Evolutionary conservation across 2,797 vertebrate genomes (phyloP).

Genomic region (Amniataba percoides): DNA sequence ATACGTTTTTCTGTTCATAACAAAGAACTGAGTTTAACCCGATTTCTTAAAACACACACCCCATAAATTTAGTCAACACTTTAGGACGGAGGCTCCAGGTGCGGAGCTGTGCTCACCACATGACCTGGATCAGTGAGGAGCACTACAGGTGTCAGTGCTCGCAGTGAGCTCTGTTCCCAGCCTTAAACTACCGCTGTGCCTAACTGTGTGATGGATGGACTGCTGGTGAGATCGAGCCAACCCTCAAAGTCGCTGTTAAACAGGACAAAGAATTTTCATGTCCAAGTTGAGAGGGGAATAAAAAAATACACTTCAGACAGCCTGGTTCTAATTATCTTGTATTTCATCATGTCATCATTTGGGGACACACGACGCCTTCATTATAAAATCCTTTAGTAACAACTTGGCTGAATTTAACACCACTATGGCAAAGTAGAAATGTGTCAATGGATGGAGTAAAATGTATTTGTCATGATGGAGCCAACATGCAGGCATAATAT

Average conservation of each 20-base stretch:
- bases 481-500: background rate
- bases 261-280: background rate
- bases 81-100: background rate
- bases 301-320: background rate
- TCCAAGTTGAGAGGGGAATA: background rate
- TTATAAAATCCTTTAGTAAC: background rate
- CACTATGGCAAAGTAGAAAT: background rate
- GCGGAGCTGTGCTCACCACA: background rate
- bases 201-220: slow-evolving; percentile 9
- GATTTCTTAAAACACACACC: background rate
- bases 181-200: background rate
- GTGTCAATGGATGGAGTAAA: background rate
- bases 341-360: background rate
- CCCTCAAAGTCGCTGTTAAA: background rate
- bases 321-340: background rate
- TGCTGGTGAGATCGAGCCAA: background rate
- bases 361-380: background rate
- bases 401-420: background rate
- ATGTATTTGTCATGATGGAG: background rate
- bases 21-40: background rate
- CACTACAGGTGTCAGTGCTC: slow-evolving; percentile 9
- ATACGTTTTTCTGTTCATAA: slow-evolving; percentile 6
- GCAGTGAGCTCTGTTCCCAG: background rate
- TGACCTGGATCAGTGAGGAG: slow-evolving; percentile 1
- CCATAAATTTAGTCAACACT: slow-evolving; percentile 21